A percentile compares a stretch with the other conserved stretches of the same genome.
Conservation (phyloP, 2,888 invertebrate genomes). For the Diplazon laetatorius region DNA sequence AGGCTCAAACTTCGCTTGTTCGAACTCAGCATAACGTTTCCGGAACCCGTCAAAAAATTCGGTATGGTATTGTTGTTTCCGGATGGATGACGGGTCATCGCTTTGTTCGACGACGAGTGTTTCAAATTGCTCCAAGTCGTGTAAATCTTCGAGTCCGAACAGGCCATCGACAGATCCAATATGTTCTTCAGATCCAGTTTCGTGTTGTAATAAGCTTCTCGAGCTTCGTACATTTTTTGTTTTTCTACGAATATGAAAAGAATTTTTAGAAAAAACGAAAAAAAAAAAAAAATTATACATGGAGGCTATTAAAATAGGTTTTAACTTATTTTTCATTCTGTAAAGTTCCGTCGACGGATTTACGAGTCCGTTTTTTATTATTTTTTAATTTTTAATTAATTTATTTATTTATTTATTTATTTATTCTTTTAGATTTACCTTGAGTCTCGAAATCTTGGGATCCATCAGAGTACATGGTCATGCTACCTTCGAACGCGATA, state of each 20-base stretch:
- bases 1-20: slow-evolving; percentile 89
- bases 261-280: too few relatives aligned
- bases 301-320: too few relatives aligned
- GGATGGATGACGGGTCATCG: slow-evolving; percentile 87
- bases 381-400: not conserved
- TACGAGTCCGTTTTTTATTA: too few relatives aligned
- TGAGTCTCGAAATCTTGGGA: slow-evolving; percentile 81
- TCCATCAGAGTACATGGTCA: slow-evolving; percentile 92
- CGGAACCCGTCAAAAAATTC: slow-evolving; percentile 75
- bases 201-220: slow-evolving; percentile 75
- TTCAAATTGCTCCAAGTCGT: slow-evolving; percentile 95
- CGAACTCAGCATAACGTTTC: slow-evolving; percentile 67
- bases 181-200: slow-evolving; percentile 77
- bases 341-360: too few relatives aligned
- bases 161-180: slow-evolving; percentile 91
- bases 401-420: not conserved
- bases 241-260: slow-evolving; percentile 74
- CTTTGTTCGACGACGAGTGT: slow-evolving; percentile 84
- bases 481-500: slow-evolving; percentile 95
- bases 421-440: slow-evolving; percentile 70
- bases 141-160: slow-evolving; percentile 92
- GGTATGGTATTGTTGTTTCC: slow-evolving; percentile 87
- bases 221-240: slow-evolving; percentile 77
- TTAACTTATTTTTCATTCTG: too few relatives aligned
- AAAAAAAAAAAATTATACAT: too few relatives aligned